Percentiles rank a stretch among this genome's conserved stretches.
phyloP scores from a whole-genome alignment of 23 tunicate genomes.

The Clavelina lepadiformis region DNA sequence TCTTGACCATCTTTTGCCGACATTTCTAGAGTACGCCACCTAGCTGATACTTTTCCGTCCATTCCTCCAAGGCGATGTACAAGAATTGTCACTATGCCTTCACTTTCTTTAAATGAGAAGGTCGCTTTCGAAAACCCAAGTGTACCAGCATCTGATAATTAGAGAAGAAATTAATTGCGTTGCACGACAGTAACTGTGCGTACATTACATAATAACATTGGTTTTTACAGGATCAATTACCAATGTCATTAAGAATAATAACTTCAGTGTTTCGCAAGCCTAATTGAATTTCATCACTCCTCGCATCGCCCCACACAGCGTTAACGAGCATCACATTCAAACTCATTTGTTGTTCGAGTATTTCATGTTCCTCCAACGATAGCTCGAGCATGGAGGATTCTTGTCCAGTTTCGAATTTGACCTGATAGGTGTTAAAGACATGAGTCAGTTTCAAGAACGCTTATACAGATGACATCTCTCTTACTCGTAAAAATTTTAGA shows the following conservation, averaged over 20 bases:
- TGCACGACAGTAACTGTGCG: no score
- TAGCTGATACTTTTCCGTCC: constrained; percentile 80
- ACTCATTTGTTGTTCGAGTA: constrained; percentile 36
- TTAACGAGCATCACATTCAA: constrained; percentile 31
- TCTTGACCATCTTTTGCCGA: constrained; percentile 52
- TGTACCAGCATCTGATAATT: constrained; percentile 81
- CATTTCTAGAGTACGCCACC: constrained; percentile 80
- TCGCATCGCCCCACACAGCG: constrained; percentile 15
- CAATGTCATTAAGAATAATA: constrained; percentile 82
- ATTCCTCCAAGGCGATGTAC: constrained; percentile 88
- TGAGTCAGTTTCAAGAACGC: no score
- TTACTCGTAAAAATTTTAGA: no score
- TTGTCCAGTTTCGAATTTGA: constrained; percentile 63
- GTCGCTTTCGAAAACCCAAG: constrained; percentile 90
- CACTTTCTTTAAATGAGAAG: constrained; percentile 73
- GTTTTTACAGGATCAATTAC: no score
- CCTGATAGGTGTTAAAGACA: no score
- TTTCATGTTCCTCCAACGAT: constrained; percentile 14
- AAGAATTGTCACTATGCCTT: constrained; percentile 41
- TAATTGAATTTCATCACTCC: constrained; percentile 34
- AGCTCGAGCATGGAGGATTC: constrained; percentile 48
- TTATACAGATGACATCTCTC: no score
- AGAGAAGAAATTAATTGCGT: no score
- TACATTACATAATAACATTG: no score
- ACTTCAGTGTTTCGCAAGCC: constrained; percentile 76